Base-by-base conservation (phyloP, 2,888 invertebrate genomes). In the Eubasilissa splendida region DNA sequence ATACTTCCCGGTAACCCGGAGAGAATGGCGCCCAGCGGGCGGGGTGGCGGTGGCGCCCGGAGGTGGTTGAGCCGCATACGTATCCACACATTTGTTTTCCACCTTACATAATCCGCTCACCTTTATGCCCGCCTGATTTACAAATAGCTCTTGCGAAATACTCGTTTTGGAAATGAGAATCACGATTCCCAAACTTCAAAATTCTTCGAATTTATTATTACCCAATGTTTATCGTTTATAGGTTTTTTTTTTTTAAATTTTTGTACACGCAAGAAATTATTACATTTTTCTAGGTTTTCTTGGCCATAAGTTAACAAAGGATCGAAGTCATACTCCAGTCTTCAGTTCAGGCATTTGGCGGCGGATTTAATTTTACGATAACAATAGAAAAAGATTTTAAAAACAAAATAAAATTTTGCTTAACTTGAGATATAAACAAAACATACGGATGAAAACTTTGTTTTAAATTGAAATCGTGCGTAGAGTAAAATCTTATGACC, bases 41-140 rank as follows among this genome's bases (percentile, higher is more conserved):
- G n/a, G 68, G 68, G 12, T 52, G 8, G 68, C n/a, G n/a, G 33
- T 12, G 12, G n/a, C 42, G 50, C 12, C 33, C n/a, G 12, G 68
- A 33, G 50, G 68, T 12, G 52, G 14, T 50, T 12, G 52, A n/a
- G 52, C 14, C 52, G 68, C 68, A 68, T 68, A 68, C 68, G 14
- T 68, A 68, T 68, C 68, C n/a, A 68, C 68, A 68, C 68, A 68
- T 68, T 68, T 68, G 52, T n/a, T 68, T 50, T 42, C 11, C 14
- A 59, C 60, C 50, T 50, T 14, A 58, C 14, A 59, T 60, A 74
- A 74, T 74, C 42, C 74, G 22, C 56, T 73, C 74, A 74, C 74
- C 73, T 74, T 59, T 59, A 74, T 74, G 74, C 50, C 59, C 60
- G 33, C 59, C 60, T 74, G 74, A 58, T 74, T 74, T 74, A 59